Conservation (phyloP, 35 echinoderm and acorn worm genomes). For the Chiridota heheva region DNA sequence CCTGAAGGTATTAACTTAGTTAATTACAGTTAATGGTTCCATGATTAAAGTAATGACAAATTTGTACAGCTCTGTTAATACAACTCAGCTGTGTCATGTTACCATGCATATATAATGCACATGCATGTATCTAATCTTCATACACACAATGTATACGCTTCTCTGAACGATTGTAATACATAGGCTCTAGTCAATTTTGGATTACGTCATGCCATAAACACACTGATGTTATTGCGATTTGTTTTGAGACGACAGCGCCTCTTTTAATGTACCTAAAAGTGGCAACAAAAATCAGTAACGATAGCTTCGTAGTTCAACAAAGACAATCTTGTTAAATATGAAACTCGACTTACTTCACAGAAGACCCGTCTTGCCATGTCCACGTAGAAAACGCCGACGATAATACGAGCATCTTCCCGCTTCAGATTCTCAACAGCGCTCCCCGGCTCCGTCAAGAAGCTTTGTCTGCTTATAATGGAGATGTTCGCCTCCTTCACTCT, state of each 20-base stretch:
- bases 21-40: no score
- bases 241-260: no score
- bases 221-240: background rate
- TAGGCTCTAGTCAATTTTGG: background rate
- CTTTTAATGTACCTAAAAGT: no score
- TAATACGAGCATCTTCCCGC: slow-evolving; percentile 85
- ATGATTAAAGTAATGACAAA: no score
- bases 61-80: no score
- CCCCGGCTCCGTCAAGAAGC: slow-evolving; percentile 85
- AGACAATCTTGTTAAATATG: background rate
- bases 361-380: slow-evolving; percentile 90
- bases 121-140: no score
- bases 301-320: background rate
- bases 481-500: slow-evolving; percentile 72
- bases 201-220: background rate
- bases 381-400: slow-evolving; percentile 92
- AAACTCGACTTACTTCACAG: slow-evolving; percentile 75
- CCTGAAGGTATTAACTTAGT: no score
- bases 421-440: slow-evolving; percentile 77
- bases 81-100: no score
- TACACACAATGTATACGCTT: no score
- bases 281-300: no score
- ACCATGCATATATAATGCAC: no score
- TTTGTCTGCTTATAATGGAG: slow-evolving; percentile 78
- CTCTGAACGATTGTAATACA: no score